Conservation (phyloP, 1,140 invertebrate species). For the Drosophila equinoxialis region DNA sequence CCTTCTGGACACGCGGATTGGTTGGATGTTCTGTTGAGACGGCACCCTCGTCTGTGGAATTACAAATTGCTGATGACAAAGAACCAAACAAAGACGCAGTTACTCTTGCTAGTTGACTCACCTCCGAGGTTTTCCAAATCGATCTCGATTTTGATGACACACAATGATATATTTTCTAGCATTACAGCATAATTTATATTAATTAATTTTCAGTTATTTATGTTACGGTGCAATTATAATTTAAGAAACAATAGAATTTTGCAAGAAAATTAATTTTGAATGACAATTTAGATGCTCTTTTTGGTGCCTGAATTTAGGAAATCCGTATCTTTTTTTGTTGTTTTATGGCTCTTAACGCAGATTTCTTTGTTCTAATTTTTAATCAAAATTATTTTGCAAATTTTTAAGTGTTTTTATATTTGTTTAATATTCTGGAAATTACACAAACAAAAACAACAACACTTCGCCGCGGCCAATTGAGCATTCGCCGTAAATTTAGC, state of each 20-base stretch:
- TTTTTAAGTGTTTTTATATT: too few relatives aligned
- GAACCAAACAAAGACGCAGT: conserved; percentile 3
- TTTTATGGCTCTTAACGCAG: too few relatives aligned
- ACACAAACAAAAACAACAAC: too few relatives aligned
- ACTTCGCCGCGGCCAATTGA: too few relatives aligned
- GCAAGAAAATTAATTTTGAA: too few relatives aligned
- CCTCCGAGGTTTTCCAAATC: conserved; percentile 67
- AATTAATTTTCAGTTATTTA: not conserved
- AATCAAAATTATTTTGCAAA: too few relatives aligned
- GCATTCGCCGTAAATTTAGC: too few relatives aligned
- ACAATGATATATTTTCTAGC: conserved; percentile 80
- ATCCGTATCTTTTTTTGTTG: too few relatives aligned
- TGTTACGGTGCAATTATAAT: not conserved
- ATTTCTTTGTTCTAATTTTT: too few relatives aligned
- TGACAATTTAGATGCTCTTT: too few relatives aligned
- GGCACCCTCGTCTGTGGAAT: conserved; percentile 53
- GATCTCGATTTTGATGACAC: conserved; percentile 82
- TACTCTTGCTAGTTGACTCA: conserved; percentile 29
- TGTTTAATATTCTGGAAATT: too few relatives aligned
- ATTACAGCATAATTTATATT: conserved; percentile 73
- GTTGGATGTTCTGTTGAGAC: conserved; percentile 77
- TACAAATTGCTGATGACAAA: not conserved
- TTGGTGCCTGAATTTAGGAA: too few relatives aligned
- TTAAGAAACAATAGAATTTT: not conserved
- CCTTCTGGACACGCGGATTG: conserved; percentile 77